Evolutionary conservation across 2,113 vertebrate genomes (phyloP).

Genomic region (Zosterops borbonicus): DNA sequence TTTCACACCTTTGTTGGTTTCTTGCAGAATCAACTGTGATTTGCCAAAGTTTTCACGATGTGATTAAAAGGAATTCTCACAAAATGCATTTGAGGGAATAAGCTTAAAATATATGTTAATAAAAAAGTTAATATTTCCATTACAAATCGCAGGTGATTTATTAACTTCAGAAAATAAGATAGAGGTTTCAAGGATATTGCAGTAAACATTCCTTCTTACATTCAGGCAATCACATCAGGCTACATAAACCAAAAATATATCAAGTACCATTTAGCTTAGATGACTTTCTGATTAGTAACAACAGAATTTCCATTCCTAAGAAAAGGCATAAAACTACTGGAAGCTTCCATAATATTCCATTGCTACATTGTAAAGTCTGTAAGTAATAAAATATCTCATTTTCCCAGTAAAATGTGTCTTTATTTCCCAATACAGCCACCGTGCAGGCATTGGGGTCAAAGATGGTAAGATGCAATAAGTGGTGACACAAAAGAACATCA

Average conservation of each 20-base stretch:
- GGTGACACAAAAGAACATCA: accelerated
- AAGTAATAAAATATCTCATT: not conserved
- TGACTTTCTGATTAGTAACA: not conserved
- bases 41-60: not conserved
- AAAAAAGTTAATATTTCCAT: not conserved
- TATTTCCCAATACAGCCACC: not conserved
- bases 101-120: not conserved
- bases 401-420: not conserved
- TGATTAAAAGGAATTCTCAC: not conserved
- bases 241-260: not conserved
- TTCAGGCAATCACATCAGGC: not conserved
- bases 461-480: not conserved
- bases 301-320: not conserved
- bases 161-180: not conserved
- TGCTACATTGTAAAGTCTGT: not conserved
- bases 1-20: conserved; percentile 27
- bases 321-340: not conserved
- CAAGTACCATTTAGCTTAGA: not conserved
- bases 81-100: not conserved
- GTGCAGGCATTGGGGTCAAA: not conserved
- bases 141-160: not conserved
- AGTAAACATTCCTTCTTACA: not conserved
- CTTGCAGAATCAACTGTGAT: not conserved
- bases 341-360: not conserved
- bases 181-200: not conserved